Evolutionary conservation across 2,113 vertebrate species (phyloP), one percentile per base, ranked within the genome.

Genomic region (Carettochelys insculpta): DNA sequence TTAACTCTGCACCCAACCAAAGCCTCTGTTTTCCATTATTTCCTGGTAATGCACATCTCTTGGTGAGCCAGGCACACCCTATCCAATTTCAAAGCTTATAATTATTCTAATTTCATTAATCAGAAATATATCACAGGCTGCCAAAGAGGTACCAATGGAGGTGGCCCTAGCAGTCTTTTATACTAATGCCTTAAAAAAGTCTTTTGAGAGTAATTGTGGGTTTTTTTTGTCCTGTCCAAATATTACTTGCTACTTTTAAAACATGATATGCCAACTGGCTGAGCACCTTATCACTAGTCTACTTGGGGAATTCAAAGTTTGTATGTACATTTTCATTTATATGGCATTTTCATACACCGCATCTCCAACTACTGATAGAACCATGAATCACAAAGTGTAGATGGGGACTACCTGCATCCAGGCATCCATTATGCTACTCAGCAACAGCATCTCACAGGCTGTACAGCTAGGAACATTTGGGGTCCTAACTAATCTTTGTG

Each of bases 261-360:
- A 98, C 97, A 91, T 97, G 85, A 92, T 77, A 88, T 96, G 93
- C 97, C 96, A 98, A 97, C 97, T 96, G 97, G 95, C 97, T 97
- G 97, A 98, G 93, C 93, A 97, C 96, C 97, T 98, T 98, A 98
- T 98, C 98, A 96, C 96, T 87, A 97, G 85, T 94, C 96, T 97
- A 97, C 97, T 97, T 97, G 90, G 92, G 80, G 85, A 96, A 97
- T 92, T 93, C 91, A 83, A 50, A 93, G 95, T 97, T 97, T 97
- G 96, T 97, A 93, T 97, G 97, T 96, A 86, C 95, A 98, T 98
- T 98, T 98, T 97, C 97, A 98, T 98, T 98, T 98, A 97, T 97
- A 98, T 98, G 97, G 97, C 97, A 97, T 98, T 97, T 98, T 96
- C 97, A 96, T 94, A 94, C 92, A 91, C 91, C 96, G 94, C 96